phyloP scores from a whole-genome alignment of 2,888 invertebrate genomes.

The Ophioninae sp. region DNA sequence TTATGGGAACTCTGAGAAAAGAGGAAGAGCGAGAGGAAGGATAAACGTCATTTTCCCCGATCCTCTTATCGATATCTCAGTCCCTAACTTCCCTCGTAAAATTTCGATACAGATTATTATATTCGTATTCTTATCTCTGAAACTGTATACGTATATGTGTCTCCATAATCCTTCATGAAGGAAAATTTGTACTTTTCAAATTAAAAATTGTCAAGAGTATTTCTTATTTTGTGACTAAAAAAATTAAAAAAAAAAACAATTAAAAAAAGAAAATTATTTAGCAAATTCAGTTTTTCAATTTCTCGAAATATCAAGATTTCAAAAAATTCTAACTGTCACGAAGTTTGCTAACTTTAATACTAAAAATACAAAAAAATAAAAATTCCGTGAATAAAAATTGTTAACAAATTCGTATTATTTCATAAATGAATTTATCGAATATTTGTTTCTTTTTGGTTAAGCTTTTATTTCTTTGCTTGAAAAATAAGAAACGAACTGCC shows the following conservation, averaged over 20 bases:
- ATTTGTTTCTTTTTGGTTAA: background rate
- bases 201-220: too few species aligned
- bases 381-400: background rate
- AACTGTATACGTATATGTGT: too few species aligned
- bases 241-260: too few species aligned
- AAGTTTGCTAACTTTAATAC: too few species aligned
- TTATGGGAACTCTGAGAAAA: constrained; percentile 70
- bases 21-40: constrained; percentile 16
- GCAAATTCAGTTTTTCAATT: too few species aligned
- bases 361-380: too few species aligned
- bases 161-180: background rate
- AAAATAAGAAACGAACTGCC: too few species aligned
- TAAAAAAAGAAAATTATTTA: too few species aligned
- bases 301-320: too few species aligned
- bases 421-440: background rate
- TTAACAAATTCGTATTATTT: background rate
- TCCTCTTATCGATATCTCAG: constrained; percentile 1
- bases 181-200: too few species aligned
- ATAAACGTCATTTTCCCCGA: constrained; percentile 26
- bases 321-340: too few species aligned
- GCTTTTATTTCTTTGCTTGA: background rate
- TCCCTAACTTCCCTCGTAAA: background rate
- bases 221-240: too few species aligned
- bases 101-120: constrained; percentile 1
- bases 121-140: background rate